A percentile compares a stretch with the other conserved stretches of the same genome.
These are phyloP conservation scores for Pseudotriccus pelzelni DNA, from an alignment of 2,797 vertebrate species.

Conservation along the genomic window DNA sequence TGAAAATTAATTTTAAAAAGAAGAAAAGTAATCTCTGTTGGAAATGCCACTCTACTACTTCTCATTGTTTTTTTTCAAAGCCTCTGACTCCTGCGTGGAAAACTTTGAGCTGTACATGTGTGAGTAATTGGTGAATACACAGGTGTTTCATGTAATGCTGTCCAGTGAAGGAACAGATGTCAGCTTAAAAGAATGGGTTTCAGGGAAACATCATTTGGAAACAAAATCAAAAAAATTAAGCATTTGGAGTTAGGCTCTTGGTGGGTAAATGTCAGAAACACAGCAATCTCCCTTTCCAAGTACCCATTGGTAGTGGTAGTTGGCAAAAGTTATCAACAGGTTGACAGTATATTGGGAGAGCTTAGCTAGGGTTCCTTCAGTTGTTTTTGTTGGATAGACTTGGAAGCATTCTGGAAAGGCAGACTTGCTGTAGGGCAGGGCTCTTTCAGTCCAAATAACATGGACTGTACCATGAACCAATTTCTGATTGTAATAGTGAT, in stretches of 20 bases:
- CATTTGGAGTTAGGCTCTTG: background rate
- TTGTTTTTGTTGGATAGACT: background rate
- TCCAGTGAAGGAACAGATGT: background rate
- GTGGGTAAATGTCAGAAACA: background rate
- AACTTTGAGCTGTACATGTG: background rate
- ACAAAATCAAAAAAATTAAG: background rate
- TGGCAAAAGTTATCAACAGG: rapidly evolving
- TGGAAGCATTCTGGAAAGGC: background rate
- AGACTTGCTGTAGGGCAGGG: background rate
- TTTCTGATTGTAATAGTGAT: background rate
- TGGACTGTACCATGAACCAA: background rate
- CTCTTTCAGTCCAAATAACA: background rate
- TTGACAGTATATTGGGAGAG: background rate
- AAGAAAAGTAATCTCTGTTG: background rate
- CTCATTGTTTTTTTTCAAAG: background rate
- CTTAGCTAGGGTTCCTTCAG: background rate
- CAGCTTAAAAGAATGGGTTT: constrained; percentile 3
- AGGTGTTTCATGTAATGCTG: background rate
- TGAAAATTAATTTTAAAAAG: background rate
- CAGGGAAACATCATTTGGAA: constrained; percentile 2
- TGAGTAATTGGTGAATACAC: background rate
- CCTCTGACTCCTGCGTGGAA: background rate
- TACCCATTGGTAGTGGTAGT: background rate
- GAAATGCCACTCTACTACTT: background rate
- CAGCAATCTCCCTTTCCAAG: background rate